Base-by-base conservation (phyloP, 1,140 invertebrate species). In the Micrasema longulum region DNA sequence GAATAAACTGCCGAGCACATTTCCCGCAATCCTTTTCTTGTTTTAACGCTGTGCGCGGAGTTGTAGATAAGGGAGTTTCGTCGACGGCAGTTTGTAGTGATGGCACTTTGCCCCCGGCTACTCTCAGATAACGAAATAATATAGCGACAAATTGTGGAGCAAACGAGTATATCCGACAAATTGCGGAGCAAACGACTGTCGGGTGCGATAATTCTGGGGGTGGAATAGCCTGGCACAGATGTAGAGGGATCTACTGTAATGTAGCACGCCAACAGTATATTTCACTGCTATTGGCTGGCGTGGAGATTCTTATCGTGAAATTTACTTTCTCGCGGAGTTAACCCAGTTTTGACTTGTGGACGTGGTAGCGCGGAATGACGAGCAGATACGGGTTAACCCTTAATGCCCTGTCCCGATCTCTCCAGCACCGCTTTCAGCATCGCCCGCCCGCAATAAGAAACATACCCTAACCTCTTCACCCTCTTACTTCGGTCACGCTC, bases 101-200 rank as follows among this genome's bases (percentile, higher is more conserved):
- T 73, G 74, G 74, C 74, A 72, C 69, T 70, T 70, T 57, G 74
- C 74, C 74, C 74, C 63, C 62, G 74, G 71, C 71, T 71, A 52
- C 71, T 66, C 65, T 57, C 65, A 72, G 74, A 76, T 76, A 76
- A 76, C 74, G 71, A 76, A 76, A 76, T 76, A 75, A 76, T 76
- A 76, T 76, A 72, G 75, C 75, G 75, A 76, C 75, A 76, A 76
- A 76, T 76, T 71, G 75, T 76, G 69, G 72, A 74, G 75, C 69
- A 72, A 76, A 76, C 75, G 74, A 72, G 74, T 72, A 69, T 72
- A 50, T 70, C 70, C 73, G 73, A 69, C 73, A 72, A 75, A 74
- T 71, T 74, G 73, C 48, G 69, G 73, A 64, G 73, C 57, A 41
- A 75, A 75, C 74, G 74, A 72, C 74, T 69, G 55, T 48, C 52